phyloP scores from a whole-genome alignment of 1,140 invertebrate species.

The Drosophila gunungcola region DNA sequence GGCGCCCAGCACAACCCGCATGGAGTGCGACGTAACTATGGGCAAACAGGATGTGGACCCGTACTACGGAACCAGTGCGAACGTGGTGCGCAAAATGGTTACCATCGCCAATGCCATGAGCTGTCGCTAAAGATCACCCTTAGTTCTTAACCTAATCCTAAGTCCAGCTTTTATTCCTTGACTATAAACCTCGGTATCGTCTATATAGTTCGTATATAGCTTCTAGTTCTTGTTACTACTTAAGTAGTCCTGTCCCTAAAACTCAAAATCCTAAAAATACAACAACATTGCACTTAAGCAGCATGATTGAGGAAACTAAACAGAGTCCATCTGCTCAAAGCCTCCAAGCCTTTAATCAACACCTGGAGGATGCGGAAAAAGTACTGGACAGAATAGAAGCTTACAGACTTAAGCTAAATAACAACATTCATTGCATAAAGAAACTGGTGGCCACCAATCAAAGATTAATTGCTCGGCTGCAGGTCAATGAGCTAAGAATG shows the following conservation, averaged over 20 bases:
- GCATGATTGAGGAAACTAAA: constrained; percentile 13
- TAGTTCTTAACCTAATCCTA: constrained; percentile 5
- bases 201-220: constrained; percentile 1
- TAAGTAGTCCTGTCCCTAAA: constrained; percentile 21
- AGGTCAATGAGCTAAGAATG: constrained; percentile 10
- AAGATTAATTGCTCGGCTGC: constrained; percentile 1
- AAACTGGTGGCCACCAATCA: constrained; percentile 28
- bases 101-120: constrained; percentile 72
- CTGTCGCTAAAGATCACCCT: constrained; percentile 34
- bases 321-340: not conserved
- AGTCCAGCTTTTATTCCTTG: constrained; percentile 9
- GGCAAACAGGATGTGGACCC: constrained; percentile 75
- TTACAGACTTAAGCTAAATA: constrained; percentile 23
- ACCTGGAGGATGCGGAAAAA: constrained; percentile 25
- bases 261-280: constrained; percentile 25
- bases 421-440: constrained; percentile 24
- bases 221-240: constrained; percentile 4
- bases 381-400: constrained; percentile 27
- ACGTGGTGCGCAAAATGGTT: constrained; percentile 78
- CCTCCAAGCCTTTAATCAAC: constrained; percentile 9
- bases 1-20: constrained; percentile 58
- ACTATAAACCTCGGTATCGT: not conserved
- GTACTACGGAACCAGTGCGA: constrained; percentile 61
- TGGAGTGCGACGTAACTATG: constrained; percentile 81
- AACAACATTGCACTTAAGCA: not conserved